A percentile compares a stretch with the other conserved stretches of the same genome.
These are phyloP conservation scores for Cherax quadricarinatus DNA, from an alignment of 1,140 invertebrate species.

Conservation along the genomic window DNA sequence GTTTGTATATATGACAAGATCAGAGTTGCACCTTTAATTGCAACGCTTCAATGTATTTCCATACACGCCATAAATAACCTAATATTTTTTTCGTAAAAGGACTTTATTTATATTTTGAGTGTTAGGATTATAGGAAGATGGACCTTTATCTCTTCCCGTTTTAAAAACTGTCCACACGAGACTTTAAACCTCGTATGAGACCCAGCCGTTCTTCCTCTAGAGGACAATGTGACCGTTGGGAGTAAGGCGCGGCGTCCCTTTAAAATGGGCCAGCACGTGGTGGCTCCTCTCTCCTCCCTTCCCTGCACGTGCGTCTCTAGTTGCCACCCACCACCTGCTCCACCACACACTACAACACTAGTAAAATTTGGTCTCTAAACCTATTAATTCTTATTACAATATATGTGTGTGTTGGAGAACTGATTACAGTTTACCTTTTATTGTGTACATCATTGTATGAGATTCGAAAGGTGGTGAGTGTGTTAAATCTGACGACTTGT, in stretches of 20 bases:
- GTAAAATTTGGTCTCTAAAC: no score
- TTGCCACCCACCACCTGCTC: slow-evolving; percentile 36
- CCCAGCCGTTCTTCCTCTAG: background rate
- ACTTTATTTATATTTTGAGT: no score
- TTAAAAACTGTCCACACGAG: background rate
- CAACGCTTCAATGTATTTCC: no score
- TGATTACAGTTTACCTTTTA: no score
- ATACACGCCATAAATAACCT: no score
- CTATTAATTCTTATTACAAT: no score
- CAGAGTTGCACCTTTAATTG: no score
- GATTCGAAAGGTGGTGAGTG: background rate
- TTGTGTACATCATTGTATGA: background rate
- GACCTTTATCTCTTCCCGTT: no score
- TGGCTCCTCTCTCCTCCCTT: background rate
- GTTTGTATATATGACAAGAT: no score
- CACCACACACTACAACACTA: background rate
- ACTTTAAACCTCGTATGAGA: slow-evolving; percentile 19
- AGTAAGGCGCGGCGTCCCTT: slow-evolving; percentile 49
- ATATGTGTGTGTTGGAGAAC: no score
- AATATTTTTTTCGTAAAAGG: no score
- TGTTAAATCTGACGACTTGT: background rate
- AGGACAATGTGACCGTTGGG: slow-evolving; percentile 51
- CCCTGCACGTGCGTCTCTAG: slow-evolving; percentile 24
- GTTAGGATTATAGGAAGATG: no score
- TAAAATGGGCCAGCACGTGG: slow-evolving; percentile 54